These are phyloP conservation scores for Drosophila serrata DNA, from an alignment of 1,140 invertebrate species.

Conservation along the genomic window DNA sequence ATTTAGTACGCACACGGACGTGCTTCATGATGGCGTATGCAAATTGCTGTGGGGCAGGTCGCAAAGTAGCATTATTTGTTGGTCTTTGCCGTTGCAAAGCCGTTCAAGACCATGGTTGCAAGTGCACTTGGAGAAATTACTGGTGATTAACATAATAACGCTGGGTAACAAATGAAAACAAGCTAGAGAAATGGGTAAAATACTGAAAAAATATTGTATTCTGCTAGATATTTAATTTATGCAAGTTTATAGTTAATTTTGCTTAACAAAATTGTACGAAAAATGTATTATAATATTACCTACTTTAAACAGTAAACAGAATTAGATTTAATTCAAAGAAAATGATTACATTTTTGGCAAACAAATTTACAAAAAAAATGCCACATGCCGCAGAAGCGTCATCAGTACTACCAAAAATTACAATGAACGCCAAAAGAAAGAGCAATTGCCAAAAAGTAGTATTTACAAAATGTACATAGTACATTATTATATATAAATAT, in stretches of 20 bases:
- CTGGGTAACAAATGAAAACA: not conserved
- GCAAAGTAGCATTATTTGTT: conserved; percentile 53
- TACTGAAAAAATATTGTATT: too few relatives aligned
- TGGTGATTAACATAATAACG: not conserved
- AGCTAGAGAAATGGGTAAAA: not conserved
- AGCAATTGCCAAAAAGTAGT: conserved; percentile 4
- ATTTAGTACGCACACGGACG: conserved; percentile 60
- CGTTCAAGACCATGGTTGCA: conserved; percentile 50
- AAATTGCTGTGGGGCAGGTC: conserved; percentile 76
- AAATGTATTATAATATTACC: not conserved
- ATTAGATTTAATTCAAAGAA: not conserved
- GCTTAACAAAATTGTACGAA: too few relatives aligned
- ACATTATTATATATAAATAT: conserved; percentile 37
- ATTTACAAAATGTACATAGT: conserved; percentile 45
- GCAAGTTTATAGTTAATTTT: not conserved
- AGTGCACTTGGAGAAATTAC: conserved; percentile 10
- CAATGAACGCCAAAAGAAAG: conserved; percentile 6
- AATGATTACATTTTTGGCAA: not conserved
- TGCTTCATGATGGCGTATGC: conserved; percentile 52
- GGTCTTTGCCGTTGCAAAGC: conserved; percentile 19
- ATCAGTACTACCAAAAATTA: not conserved
- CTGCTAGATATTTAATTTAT: not conserved
- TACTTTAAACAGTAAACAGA: not conserved
- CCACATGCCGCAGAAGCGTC: conserved; percentile 17
- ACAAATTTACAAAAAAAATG: conserved; percentile 8